These are phyloP conservation scores for Tyto alba DNA, from an alignment of 2,113 vertebrate species.

Conservation along the genomic window DNA sequence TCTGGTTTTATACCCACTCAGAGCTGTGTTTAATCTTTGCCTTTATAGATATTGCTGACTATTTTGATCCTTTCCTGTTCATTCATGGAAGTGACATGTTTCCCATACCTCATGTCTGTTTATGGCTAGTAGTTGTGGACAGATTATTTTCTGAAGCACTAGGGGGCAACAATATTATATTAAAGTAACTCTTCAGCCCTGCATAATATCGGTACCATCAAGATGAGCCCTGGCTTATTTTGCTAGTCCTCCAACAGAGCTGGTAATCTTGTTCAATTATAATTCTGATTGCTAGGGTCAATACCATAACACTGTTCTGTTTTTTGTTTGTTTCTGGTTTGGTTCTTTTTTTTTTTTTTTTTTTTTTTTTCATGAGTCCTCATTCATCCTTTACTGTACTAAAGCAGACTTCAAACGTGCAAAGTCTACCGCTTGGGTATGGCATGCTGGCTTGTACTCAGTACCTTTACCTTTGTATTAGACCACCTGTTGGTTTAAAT, in stretches of 20 bases:
- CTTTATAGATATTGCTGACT: neutral
- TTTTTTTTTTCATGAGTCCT: neutral
- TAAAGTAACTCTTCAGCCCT: neutral
- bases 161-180: neutral
- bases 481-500: neutral
- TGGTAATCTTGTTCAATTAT: neutral
- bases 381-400: neutral
- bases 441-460: neutral
- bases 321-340: no score
- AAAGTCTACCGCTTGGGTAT: neutral
- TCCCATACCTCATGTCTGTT: neutral
- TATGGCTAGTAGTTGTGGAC: neutral
- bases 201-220: fast-evolving
- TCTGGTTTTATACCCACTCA: neutral
- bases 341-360: neutral
- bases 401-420: neutral
- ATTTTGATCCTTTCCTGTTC: neutral
- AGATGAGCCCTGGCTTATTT: neutral
- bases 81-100: neutral
- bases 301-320: neutral
- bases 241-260: neutral
- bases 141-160: neutral
- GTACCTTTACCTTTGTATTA: neutral
- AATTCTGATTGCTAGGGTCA: neutral
- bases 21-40: neutral